These are phyloP conservation scores for Chrysotoxum bicinctum DNA, from an alignment of 2,888 invertebrate species.

Conservation along the genomic window DNA sequence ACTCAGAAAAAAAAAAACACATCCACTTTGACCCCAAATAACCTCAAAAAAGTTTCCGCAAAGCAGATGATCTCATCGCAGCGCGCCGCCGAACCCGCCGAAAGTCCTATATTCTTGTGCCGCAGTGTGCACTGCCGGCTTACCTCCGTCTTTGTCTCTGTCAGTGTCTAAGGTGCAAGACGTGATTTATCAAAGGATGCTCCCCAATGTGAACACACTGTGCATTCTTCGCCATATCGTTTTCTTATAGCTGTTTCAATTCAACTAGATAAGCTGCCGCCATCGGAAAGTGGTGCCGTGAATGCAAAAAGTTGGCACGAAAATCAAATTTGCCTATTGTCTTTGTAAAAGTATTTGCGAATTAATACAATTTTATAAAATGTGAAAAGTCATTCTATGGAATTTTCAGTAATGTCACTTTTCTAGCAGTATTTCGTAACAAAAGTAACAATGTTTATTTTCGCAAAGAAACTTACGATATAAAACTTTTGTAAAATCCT, in stretches of 20 bases:
- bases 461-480: no score
- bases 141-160: constrained; percentile 2
- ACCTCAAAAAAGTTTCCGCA: constrained; percentile 56
- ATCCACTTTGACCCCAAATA: constrained; percentile 61
- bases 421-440: no score
- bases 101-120: constrained; percentile 17
- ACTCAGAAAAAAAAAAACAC: constrained; percentile 3
- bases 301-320: not conserved
- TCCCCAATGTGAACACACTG: constrained; percentile 46
- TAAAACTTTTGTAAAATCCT: no score
- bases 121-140: constrained; percentile 6
- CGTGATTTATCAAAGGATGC: constrained; percentile 70
- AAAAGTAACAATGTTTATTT: no score
- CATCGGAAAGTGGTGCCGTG: not conserved
- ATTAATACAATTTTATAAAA: no score
- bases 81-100: not conserved
- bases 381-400: no score
- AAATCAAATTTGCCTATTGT: not conserved
- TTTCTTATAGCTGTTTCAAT: constrained; percentile 25
- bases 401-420: no score
- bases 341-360: no score
- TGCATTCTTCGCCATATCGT: constrained; percentile 12
- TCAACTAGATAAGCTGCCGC: constrained; percentile 40
- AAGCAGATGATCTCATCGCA: constrained; percentile 60
- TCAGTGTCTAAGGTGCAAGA: constrained; percentile 66